Evolutionary conservation across 2,888 invertebrate species (phyloP).

Genomic region (Amiota minor): DNA sequence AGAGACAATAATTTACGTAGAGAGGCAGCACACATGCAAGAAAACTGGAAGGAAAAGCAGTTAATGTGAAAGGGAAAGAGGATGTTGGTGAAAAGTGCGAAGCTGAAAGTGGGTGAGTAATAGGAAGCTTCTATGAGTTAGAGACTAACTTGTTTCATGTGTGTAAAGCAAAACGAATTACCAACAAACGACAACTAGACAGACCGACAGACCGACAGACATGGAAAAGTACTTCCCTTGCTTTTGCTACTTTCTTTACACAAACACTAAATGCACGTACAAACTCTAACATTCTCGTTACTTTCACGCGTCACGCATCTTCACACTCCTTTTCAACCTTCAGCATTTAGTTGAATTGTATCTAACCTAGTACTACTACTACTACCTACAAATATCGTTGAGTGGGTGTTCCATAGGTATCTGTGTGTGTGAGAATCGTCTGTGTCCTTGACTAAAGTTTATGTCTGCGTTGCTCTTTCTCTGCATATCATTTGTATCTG

Average conservation of each 20-base stretch:
- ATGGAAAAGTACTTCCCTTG: background rate
- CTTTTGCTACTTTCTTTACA: background rate
- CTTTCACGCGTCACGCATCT: background rate
- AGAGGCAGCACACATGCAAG: conserved; percentile 32
- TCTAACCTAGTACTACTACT: no score
- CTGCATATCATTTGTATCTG: conserved; percentile 6
- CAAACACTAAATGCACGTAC: background rate
- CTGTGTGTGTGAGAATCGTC: conserved; percentile 46
- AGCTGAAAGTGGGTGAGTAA: no score
- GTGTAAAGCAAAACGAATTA: conserved; percentile 30
- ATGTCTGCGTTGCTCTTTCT: conserved; percentile 8
- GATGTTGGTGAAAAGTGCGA: no score
- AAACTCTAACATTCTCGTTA: background rate
- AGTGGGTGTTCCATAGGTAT: conserved; percentile 46
- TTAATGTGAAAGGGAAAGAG: no score
- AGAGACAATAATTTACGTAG: conserved; percentile 65
- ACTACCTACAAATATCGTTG: conserved; percentile 17
- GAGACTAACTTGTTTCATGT: conserved; percentile 3
- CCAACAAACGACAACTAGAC: conserved; percentile 26
- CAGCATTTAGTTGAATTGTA: conserved; percentile 19
- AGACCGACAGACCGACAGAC: background rate
- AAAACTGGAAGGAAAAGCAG: background rate
- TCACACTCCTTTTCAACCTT: background rate
- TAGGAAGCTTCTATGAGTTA: no score
- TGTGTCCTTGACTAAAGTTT: conserved; percentile 49